Base-by-base conservation (phyloP, 2,888 invertebrate genomes). In the Hirudinaria manillensis region DNA sequence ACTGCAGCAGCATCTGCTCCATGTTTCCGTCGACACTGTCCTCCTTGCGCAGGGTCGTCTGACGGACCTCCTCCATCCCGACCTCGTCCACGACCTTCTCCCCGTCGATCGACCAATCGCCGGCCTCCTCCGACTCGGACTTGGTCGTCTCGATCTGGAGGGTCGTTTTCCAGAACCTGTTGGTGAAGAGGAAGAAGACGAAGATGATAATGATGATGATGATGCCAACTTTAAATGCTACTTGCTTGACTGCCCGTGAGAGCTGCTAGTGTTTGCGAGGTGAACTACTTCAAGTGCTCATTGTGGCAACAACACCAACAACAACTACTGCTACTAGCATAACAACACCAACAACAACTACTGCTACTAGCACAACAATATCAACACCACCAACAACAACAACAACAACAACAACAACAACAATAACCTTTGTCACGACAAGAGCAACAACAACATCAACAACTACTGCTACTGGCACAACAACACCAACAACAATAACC, bases 81-180 rank as follows among this genome's bases (percentile, higher is more conserved):
- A 67, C 68, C 10, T 27, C 29, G 56, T 72, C 77, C 16, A 56
- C 66, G 38, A 75, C 53, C 32, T 51, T 34, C 6, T 61, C 75
- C 24, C 53, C 66, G 32, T 61, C 71, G 38, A 75, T 76, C 4
- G 65, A n/a, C 24, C 27, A 16, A 16, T 75, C 38, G 36, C 45
- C 19, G 13, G 38, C 65, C 67, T 34, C 53, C 24, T 53, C 38
- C 6, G 53, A 36, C 27, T 61, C 51, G n/a, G 27, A 73, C 1
- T 1, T 73, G 10, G 36, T 29, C 27, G 24, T 55, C 70, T 16
- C 75, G 70, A 27, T 71, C 32, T 6, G 55, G 38, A 77, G 32
- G 29, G 34, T 51, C 2, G 45, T 75, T 61, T 73, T 71, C 77
- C 77, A 77, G 73, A 77, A 77, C 34, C 77, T 77, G 53, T 4